Evolutionary conservation across 1,140 invertebrate genomes (phyloP).

Genomic region (Drosophila bocki): DNA sequence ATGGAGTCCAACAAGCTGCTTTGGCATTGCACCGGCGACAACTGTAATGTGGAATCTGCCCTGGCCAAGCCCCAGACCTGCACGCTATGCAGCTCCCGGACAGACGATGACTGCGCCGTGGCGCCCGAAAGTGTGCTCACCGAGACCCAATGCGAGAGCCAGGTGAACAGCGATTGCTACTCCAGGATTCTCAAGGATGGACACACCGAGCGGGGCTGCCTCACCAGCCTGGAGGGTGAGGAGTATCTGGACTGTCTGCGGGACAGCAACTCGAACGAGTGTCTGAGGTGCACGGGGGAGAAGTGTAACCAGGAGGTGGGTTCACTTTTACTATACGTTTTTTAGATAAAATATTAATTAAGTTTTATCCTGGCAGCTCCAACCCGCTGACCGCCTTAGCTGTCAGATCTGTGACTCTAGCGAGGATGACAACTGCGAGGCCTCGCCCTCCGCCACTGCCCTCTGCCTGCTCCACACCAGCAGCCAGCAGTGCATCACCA

Average conservation of each 20-base stretch:
- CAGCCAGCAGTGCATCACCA: slow-evolving; percentile 53
- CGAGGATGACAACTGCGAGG: slow-evolving; percentile 44
- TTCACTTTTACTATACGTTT: not conserved
- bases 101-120: slow-evolving; percentile 59
- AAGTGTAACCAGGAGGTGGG: slow-evolving; percentile 66
- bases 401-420: slow-evolving; percentile 71
- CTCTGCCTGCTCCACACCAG: slow-evolving; percentile 55
- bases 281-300: slow-evolving; percentile 52
- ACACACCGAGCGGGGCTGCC: slow-evolving; percentile 76
- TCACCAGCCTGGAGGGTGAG: slow-evolving; percentile 53
- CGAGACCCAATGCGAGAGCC: slow-evolving; percentile 32
- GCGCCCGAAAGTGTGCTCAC: slow-evolving; percentile 23
- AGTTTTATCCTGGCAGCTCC: slow-evolving; percentile 40
- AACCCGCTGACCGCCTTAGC: slow-evolving; percentile 62
- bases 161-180: slow-evolving; percentile 71
- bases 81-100: slow-evolving; percentile 67
- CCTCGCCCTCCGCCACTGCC: slow-evolving; percentile 10
- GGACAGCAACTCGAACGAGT: slow-evolving; percentile 51
- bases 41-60: slow-evolving; percentile 64
- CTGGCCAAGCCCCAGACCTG: slow-evolving; percentile 51
- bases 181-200: slow-evolving; percentile 60
- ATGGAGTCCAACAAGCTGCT: slow-evolving; percentile 56
- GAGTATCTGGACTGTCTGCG: slow-evolving; percentile 58
- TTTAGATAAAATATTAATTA: not conserved
- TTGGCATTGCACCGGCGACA: slow-evolving; percentile 71